Evolutionary conservation across 2,888 invertebrate genomes (phyloP), one percentile per base, ranked within the genome.

Genomic region (Eilema depressum): DNA sequence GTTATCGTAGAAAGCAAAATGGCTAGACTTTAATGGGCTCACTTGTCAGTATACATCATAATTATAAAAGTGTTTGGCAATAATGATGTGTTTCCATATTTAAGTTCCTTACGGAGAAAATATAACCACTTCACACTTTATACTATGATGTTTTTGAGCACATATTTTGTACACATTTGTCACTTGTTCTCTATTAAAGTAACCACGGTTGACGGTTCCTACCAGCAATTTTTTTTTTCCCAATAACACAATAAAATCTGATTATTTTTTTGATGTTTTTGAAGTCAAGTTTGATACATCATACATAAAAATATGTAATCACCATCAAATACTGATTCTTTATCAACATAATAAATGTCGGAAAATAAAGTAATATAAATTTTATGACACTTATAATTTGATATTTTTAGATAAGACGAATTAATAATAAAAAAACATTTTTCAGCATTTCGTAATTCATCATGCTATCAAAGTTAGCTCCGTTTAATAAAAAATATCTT

Each of bases 401-500:
- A 37, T 63, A 23, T 41, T 63, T 63, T 20, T 10, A 3, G 8
- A 63, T 63, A 7, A 63, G 23, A 62, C 25, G 17, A 37, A 37
- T 37, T 14, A 33, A 3, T 25, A 10, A 17, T 10, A 23, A 37
- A 53, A 53, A n/a, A 47, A 7, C 14, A 33, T 62, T 62, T 25
- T 63, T 63, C 25, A 25, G 63, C 63, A 37, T 63, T 41, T 41
- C 37, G 25, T 17, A 26, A 25, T 41, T 63, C 26, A 3, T 41
- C 25, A 8, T 20, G 8, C 8, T 37, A 23, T 25, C 23, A 17
- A 37, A 23, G 63, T 30, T 10, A 20, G 57, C 20, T 66, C 66
- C 66, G 60, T 66, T 66, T 60, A 66, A 60, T 66, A 66, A 60
- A 66, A 66, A 60, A 60, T 30, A 28, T 8, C 59, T 41, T 60